Evolutionary conservation across 2,797 vertebrate species (phyloP).

Genomic region (Falco berigora): DNA sequence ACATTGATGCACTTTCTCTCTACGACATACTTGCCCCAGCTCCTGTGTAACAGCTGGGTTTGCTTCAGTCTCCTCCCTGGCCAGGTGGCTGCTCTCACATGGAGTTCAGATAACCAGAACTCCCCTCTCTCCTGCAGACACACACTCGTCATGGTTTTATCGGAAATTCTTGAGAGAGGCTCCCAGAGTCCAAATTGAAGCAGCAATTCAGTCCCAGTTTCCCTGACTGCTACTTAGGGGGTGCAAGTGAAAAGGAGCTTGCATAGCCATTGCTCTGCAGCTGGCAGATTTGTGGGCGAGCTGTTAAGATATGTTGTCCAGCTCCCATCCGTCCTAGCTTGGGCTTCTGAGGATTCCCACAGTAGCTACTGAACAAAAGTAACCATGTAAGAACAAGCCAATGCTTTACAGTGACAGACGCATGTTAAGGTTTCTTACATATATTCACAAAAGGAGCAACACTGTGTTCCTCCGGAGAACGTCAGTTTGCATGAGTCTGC

Average conservation of each 20-base stretch:
- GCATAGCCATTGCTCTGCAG: not conserved
- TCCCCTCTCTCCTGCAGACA: not conserved
- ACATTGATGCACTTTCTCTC: not conserved
- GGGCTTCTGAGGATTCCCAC: not conserved
- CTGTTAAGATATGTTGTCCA: not conserved
- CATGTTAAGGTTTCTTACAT: not conserved
- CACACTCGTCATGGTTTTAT: not conserved
- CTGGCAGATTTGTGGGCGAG: not conserved
- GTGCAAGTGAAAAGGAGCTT: not conserved
- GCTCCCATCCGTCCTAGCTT: not conserved
- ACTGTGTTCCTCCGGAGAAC: not conserved
- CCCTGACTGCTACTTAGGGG: not conserved
- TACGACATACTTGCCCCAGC: not conserved
- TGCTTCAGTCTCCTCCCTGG: not conserved
- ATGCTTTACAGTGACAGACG: not conserved
- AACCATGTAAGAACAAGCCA: not conserved
- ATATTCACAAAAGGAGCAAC: not conserved
- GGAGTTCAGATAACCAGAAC: not conserved
- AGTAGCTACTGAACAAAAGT: not conserved
- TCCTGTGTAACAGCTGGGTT: not conserved
- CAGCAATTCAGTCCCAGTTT: not conserved
- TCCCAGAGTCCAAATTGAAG: not conserved
- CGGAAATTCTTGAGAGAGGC: not conserved
- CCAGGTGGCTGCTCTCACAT: not conserved
- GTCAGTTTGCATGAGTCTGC: not conserved